Base-by-base conservation (phyloP, 2,888 invertebrate genomes). In the Melangyna quadrimaculata region DNA sequence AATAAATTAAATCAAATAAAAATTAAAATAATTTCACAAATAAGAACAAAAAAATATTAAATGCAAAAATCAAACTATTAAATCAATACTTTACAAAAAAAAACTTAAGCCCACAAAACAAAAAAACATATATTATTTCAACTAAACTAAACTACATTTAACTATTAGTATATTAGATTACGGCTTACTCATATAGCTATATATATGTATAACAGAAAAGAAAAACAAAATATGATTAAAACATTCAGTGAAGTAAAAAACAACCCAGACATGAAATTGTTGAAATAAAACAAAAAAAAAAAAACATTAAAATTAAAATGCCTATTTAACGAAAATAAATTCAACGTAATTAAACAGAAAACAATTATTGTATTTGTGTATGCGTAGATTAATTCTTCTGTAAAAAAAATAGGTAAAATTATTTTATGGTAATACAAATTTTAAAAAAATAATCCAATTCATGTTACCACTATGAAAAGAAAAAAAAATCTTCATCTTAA, bases 131-230 rank as follows among this genome's bases (percentile, higher is more conserved):
- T 9, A 73, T 48, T 70, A 78, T 67, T 53, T 78, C 53, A 75
- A 71, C 51, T 74, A 74, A 74, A 78, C 51, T 71, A 83, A 63
- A 73, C 82, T 70, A 78, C 82, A 74, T 83, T 78, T 63, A 74
- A 78, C 70, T 70, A 75, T 55, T 80, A 81, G 71, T 71, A 70
- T 81, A 75, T 77, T 84, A 84, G 61, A 75, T 72, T 75, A 80
- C 75, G 53, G 80, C 84, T 80, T 72, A 77, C 75, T 71, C 72
- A 75, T 63, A 61, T 75, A 80, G 80, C 45, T 75, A 70, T 27
- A 74, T 48, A 14, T 48, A 48, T 48, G n/a, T 51, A 51, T 27
- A 61, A 78, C 55, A 77, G 77, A 82, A 78, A 73, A 78, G 40
- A 69, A 78, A 83, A 57, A n/a, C n/a, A 65, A 59, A 43, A 63